phyloP scores from a whole-genome alignment of 2,888 invertebrate genomes.

The Heliconius ethilla region DNA sequence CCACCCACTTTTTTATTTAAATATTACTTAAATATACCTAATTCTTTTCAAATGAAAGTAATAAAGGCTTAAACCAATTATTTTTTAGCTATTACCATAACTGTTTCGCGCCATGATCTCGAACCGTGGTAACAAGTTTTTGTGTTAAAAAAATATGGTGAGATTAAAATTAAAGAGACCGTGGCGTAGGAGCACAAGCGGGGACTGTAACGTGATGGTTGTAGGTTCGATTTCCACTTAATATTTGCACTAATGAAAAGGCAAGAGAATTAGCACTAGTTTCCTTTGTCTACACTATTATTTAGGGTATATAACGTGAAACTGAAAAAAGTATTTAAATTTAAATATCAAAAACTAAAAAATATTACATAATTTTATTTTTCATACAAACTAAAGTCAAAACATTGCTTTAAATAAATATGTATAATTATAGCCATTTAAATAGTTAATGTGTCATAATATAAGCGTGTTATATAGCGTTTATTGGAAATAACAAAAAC shows the following conservation, averaged over 20 bases:
- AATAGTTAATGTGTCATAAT: constrained; percentile 4
- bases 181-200: too few species aligned
- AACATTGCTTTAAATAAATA: constrained; percentile 7
- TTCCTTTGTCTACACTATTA: too few species aligned
- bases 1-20: not conserved
- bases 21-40: not conserved
- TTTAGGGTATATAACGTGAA: too few species aligned
- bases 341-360: too few species aligned
- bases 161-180: constrained; percentile 24
- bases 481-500: constrained; percentile 5
- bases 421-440: constrained; percentile 3
- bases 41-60: constrained; percentile 20
- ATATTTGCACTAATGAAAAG: too few species aligned
- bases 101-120: constrained; percentile 46
- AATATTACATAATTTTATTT: not conserved
- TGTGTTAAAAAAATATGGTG: constrained; percentile 44
- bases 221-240: too few species aligned
- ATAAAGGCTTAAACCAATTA: constrained; percentile 34
- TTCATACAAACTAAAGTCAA: not conserved
- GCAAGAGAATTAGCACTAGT: too few species aligned
- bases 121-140: constrained; percentile 46
- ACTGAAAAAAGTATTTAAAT: too few species aligned
- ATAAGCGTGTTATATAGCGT: not conserved
- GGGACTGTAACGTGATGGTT: too few species aligned
- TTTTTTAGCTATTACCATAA: constrained; percentile 41